phyloP scores from a whole-genome alignment of 2,113 vertebrate genomes.

The Ceyx cyanopectus region DNA sequence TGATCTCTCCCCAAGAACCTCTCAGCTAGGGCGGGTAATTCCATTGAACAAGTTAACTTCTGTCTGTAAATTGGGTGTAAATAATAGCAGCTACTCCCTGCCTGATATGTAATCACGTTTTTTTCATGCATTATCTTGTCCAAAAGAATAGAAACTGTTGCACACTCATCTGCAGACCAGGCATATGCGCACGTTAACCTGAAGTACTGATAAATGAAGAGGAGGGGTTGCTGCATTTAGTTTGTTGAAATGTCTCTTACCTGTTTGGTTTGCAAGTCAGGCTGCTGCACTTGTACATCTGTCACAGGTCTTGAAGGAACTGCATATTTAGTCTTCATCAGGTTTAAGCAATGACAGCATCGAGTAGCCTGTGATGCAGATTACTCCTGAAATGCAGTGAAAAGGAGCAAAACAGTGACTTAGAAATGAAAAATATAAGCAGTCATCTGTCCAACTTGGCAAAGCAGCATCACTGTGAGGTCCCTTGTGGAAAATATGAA shows the following conservation, averaged over 20 bases:
- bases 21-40: neutral
- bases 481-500: neutral
- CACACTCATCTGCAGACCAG: neutral
- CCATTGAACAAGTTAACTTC: slow-evolving; percentile 9
- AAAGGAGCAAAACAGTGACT: neutral
- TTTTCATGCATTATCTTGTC: neutral
- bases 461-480: neutral
- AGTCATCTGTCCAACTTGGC: neutral
- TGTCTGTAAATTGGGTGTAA: neutral
- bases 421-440: neutral
- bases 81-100: slow-evolving; percentile 5
- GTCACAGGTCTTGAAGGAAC: neutral
- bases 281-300: neutral
- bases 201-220: neutral
- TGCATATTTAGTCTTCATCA: neutral
- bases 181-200: neutral
- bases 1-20: neutral
- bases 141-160: neutral
- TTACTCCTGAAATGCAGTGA: neutral
- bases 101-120: neutral
- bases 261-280: slow-evolving; percentile 16
- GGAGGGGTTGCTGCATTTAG: neutral
- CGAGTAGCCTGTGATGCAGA: neutral
- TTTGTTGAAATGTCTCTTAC: neutral
- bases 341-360: neutral